Evolutionary conservation across 2,797 vertebrate species (phyloP), one percentile per base, ranked within the genome.

Genomic region (Arrhamphus sclerolepis): DNA sequence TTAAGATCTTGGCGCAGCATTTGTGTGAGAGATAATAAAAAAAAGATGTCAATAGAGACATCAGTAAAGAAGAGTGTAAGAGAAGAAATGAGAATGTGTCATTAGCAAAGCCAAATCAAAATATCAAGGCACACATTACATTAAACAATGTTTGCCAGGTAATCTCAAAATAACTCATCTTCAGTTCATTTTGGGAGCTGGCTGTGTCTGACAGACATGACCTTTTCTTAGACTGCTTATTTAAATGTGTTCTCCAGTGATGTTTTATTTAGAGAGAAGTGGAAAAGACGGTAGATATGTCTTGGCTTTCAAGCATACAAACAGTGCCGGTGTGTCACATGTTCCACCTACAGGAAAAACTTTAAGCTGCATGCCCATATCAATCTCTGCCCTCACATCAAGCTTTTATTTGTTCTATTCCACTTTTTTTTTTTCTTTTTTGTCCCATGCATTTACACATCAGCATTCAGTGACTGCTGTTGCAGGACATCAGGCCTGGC

Each of bases 201-300:
- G 5, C 44, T 47, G 60, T 80, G 76, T 85, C 70, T 50, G 51
- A 71, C 75, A 4, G 29, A 41, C 67, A 81, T 84, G 86, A 82
- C 80, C 80, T 82, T 34, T 55, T 65, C 73, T 62, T 18, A 55
- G 60, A 48, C 42, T 16, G 54, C 70, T 75, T 81, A 75, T 81
- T 84, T 80, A 40, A 42, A 55, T 46, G 51, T 10, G 24, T 67
- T 39, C 41, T 66, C 53, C 48, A 38, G 13, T 56, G 66, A 29
- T 63, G 61, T 28, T 73, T 46, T 28, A 4, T 62, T 57, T 43
- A 39, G 47, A 66, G 34, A 19, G 49, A 48, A 59, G 59, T 20
- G 29, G 3, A 46, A 11, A 2, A 0, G 38, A 31, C 4, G 13
- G 47, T 29, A 21, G 61, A 13, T 2, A 50, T 7, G 24, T 34